Conservation (phyloP, 2,797 vertebrate species). For the Rhabdomys pumilio region DNA sequence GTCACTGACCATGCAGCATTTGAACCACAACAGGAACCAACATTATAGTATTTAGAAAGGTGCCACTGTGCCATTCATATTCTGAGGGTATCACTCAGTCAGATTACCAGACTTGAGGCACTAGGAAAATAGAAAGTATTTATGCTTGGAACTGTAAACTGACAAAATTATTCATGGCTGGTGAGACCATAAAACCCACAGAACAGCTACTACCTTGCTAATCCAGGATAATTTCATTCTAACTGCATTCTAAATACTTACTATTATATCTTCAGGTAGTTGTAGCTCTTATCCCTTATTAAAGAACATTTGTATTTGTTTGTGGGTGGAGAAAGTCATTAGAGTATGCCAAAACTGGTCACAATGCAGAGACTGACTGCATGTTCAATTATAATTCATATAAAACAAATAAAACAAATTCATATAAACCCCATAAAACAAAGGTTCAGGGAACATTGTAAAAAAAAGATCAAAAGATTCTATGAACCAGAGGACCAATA, state of each 20-base stretch:
- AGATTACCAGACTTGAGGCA: background rate
- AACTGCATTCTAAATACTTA: background rate
- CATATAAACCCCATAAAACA: background rate
- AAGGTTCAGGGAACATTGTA: too few relatives aligned
- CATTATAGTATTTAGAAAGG: background rate
- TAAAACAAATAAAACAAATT: too few relatives aligned
- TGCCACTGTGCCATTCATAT: background rate
- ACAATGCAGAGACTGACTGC: background rate
- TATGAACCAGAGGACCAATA: background rate
- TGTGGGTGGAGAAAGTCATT: background rate
- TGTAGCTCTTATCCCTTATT: background rate
- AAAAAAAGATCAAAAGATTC: background rate
- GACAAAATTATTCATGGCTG: background rate
- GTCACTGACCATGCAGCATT: too few relatives aligned
- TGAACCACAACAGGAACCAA: rapidly evolving
- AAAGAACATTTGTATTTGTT: background rate
- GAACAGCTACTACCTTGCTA: background rate
- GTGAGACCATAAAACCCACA: background rate
- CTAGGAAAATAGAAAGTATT: background rate
- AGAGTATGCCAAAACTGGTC: background rate
- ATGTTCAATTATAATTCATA: too few relatives aligned
- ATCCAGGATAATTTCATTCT: background rate
- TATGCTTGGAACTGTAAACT: background rate
- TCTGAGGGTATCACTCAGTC: background rate
- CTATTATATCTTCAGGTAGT: background rate